Base-by-base conservation (phyloP, 2,797 vertebrate species). In the Syncerus caffer region DNA sequence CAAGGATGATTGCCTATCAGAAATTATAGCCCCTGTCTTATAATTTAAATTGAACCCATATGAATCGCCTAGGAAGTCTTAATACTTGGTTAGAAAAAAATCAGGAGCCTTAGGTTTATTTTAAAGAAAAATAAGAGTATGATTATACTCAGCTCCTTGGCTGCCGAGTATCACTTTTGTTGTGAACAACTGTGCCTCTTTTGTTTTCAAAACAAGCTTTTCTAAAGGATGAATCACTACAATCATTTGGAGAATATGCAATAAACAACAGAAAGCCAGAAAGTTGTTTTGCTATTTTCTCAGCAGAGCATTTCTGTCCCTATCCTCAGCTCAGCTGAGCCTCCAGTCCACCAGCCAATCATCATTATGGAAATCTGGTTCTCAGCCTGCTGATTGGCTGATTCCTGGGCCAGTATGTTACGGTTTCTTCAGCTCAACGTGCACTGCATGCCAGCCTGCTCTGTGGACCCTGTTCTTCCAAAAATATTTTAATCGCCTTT, bases 361-460 rank as follows among this genome's bases (percentile, higher is more conserved):
- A 98, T 58, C 86, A 85, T 96, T 92, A 97, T 76, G 97, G 96
- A 98, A 98, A 98, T 97, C 17, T 78, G 23, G n/a, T 93, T 98
- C 97, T 90, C 79, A 47, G 95, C 9, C 3, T 60, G 78, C 85
- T 97, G 57, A 98, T 98, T 98, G 98, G 98, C 45, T 97, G 87
- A 34, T 27, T 19, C 64, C 50, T 19, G 57, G 92, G 50, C 92
- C 51, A 87, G 51, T 5, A 67, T 84, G 80, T 96, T 90, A 74
- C 80, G 67, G 67, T 87, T 97, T 93, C 84, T 90, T 74, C 23
- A 57, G 64, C 31, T 90, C 62, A 21, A 47, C 1, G 42, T 9
- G 6, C 16, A 13, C 19, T 74, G 31, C 82, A 15, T 4, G 78
- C 27, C 21, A 62, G 58, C 45, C 34, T 84, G 58, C 82, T 96